Evolutionary conservation across 2,888 invertebrate species (phyloP).

Genomic region (Rhamnusium bicolor): DNA sequence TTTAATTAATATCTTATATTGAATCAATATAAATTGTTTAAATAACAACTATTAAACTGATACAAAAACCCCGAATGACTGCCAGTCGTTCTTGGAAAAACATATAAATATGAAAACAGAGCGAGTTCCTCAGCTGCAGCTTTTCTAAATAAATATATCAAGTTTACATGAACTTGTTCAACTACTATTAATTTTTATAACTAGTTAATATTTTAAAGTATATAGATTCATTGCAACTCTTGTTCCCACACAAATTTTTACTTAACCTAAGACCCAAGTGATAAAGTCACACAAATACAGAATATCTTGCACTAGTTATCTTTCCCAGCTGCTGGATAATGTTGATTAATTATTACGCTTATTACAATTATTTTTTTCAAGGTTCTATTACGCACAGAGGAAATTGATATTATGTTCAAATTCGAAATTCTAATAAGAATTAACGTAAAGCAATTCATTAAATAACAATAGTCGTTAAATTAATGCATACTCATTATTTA

Average conservation of each 20-base stretch:
- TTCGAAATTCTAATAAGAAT: neutral
- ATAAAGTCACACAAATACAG: neutral
- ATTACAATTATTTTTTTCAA: neutral
- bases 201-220: neutral
- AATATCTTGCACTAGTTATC: neutral
- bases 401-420: neutral
- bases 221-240: neutral
- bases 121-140: neutral
- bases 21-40: constrained; percentile 41
- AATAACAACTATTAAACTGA: constrained; percentile 27
- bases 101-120: constrained; percentile 10
- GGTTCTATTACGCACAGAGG: neutral
- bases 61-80: neutral
- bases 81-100: constrained; percentile 21
- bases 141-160: constrained; percentile 18
- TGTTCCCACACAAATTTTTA: neutral
- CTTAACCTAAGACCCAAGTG: neutral
- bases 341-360: neutral
- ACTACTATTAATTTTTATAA: neutral
- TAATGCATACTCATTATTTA: neutral
- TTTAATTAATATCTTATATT: constrained; percentile 52
- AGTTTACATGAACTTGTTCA: neutral
- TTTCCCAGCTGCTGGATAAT: neutral
- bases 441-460: neutral
- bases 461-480: neutral